Base-by-base conservation (phyloP, 2,113 vertebrate species). In the Geococcyx californianus region DNA sequence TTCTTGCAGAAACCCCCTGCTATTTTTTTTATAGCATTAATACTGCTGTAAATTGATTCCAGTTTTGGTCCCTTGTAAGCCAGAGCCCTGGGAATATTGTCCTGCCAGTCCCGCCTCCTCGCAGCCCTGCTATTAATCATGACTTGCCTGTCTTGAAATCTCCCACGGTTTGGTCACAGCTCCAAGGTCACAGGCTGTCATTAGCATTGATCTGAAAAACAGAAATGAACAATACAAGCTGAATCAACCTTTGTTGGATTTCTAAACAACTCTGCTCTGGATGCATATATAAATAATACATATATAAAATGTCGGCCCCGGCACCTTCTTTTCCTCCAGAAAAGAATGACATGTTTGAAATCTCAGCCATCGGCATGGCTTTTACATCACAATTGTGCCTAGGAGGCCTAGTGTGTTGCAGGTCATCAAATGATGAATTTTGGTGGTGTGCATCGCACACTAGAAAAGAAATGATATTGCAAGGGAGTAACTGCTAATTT, bases 151-250 rank as follows among this genome's bases (percentile, higher is more conserved):
- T 98, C 98, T 98, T n/a, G 99, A 99, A 98, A 99, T 99, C 98
- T 99, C 99, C 99, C 99, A 99, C n/a, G 99, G 99, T 98, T 99
- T 99, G 89, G 99, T 99, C 97, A 99, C 99, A 84, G 99, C 99
- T 97, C 99, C 99, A 93, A 99, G 98, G 98, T 99, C 99, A 98
- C 99, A 99, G 45, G 99, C 99, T 94, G 99, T 99, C 99, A 99
- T 99, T 98, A 99, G 98, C 99, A 99, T 99, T 95, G 99, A 99
- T 98, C 99, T 99, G 98, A 96, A 98, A 98, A 98, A 97, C 97
- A 98, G 97, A 98, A 97, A 95, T 94, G 95, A 98, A 98, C 98
- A 98, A 98, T 98, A 97, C 96, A 96, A 96, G 84, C 97, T 97
- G 97, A 98, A 97, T 95, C 96, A 98, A 97, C 96, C 97, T 98